Evolutionary conservation across 2,113 vertebrate species (phyloP).

Genomic region (Mus spicilegus): DNA sequence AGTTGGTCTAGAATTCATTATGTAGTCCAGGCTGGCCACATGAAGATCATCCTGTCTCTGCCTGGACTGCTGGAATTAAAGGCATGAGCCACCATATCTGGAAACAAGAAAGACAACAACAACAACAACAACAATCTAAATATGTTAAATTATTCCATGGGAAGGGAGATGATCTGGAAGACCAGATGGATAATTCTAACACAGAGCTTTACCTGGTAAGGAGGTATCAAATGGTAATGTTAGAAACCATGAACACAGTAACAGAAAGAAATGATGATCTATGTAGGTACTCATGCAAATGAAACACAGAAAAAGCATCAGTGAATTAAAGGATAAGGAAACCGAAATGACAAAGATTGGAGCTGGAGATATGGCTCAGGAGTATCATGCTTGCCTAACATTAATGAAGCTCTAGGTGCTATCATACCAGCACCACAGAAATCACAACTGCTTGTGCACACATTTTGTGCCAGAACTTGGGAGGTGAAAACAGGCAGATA

Average conservation of each 20-base stretch:
- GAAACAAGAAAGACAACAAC: background rate
- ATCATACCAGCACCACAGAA: background rate
- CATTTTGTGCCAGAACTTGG: background rate
- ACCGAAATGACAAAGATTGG: background rate
- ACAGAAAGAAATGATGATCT: constrained; percentile 12
- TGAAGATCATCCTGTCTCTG: background rate
- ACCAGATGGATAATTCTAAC: constrained; percentile 18
- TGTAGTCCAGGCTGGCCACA: background rate
- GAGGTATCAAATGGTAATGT: constrained; percentile 29
- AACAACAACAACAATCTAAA: background rate
- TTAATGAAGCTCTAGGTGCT: background rate
- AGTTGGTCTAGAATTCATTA: background rate
- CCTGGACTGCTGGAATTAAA: background rate
- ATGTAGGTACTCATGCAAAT: background rate
- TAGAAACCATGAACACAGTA: constrained; percentile 43
- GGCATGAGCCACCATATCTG: background rate
- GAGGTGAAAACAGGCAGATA: background rate
- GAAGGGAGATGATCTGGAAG: constrained; percentile 42
- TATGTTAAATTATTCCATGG: background rate
- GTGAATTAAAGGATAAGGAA: background rate
- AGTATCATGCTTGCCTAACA: too few relatives aligned
- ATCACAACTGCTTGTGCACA: background rate
- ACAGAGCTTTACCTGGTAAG: background rate
- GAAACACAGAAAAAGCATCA: constrained; percentile 23
- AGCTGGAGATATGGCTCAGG: background rate